phyloP scores from a whole-genome alignment of 2,888 invertebrate genomes.

The Eustalomyia histrio region DNA sequence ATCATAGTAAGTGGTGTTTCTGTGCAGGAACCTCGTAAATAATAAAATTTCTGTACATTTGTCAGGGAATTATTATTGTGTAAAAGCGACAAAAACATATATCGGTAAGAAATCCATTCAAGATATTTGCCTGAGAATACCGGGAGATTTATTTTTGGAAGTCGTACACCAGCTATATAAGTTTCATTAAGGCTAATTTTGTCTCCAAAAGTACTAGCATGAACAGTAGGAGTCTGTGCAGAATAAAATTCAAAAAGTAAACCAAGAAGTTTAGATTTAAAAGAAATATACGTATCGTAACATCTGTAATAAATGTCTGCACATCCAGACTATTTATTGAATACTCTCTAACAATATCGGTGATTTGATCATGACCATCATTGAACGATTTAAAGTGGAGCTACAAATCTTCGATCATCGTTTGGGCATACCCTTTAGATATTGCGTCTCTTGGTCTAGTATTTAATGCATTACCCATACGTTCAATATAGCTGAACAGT shows the following conservation, averaged over 20 bases:
- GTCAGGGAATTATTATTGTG: not conserved
- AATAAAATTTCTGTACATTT: not conserved
- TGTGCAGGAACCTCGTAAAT: not conserved
- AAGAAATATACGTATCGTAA: slow-evolving; percentile 33
- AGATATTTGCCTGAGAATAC: slow-evolving; percentile 5
- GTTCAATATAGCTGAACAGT: slow-evolving; percentile 22
- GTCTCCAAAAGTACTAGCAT: slow-evolving; percentile 19
- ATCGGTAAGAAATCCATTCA: not conserved
- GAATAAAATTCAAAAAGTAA: slow-evolving; percentile 27
- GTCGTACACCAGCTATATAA: slow-evolving; percentile 7
- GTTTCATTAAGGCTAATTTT: slow-evolving; percentile 27
- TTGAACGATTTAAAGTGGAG: slow-evolving; percentile 32
- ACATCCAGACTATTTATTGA: slow-evolving; percentile 26
- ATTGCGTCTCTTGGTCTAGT: slow-evolving; percentile 3
- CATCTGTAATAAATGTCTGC: slow-evolving; percentile 31
- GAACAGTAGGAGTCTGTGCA: slow-evolving; percentile 21
- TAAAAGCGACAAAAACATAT: not conserved
- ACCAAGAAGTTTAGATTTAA: slow-evolving; percentile 42
- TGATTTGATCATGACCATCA: slow-evolving; percentile 25
- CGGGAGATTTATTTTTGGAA: not conserved
- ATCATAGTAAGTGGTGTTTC: not conserved
- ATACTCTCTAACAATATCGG: not conserved
- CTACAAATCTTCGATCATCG: slow-evolving; percentile 35
- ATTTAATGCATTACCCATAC: slow-evolving; percentile 2
- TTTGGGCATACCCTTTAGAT: slow-evolving; percentile 34